Percentiles rank a stretch among this genome's conserved stretches.
Conservation (phyloP, 1,140 invertebrate species). For the Brachionus rotundiformis region DNA sequence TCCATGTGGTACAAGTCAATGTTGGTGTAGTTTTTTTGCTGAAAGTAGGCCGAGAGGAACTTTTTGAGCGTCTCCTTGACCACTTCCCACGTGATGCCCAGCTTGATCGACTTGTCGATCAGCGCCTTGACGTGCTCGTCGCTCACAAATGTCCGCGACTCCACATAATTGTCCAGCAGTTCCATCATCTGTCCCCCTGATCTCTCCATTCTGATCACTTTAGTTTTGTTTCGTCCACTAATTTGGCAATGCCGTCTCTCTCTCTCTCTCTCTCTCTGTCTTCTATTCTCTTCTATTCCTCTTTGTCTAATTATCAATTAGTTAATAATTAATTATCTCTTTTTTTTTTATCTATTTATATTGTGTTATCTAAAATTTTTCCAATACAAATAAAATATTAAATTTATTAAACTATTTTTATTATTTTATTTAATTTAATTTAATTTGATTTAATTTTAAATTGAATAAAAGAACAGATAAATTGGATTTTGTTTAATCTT, state of each 20-base stretch:
- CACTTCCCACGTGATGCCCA: conserved; percentile 17
- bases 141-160: neutral
- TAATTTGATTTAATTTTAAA: too few relatives aligned
- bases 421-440: too few relatives aligned
- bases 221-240: too few relatives aligned
- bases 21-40: conserved; percentile 12
- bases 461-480: neutral
- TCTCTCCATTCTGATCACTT: too few relatives aligned
- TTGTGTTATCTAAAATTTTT: too few relatives aligned
- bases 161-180: neutral
- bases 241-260: neutral
- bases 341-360: too few relatives aligned
- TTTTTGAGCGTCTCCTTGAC: conserved; percentile 28
- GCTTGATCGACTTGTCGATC: conserved; percentile 22
- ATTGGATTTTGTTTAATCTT: neutral
- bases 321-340: too few relatives aligned
- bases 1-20: conserved; percentile 5
- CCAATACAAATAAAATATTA: too few relatives aligned
- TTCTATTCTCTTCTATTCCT: too few relatives aligned
- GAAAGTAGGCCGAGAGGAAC: neutral
- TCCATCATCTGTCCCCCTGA: neutral
- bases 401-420: too few relatives aligned
- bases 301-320: too few relatives aligned
- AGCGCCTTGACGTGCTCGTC: conserved; percentile 6
- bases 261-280: too few relatives aligned